Evolutionary conservation across 92 coral and sea anemone genomes (phyloP).

Genomic region (Pocillopora meandrina): DNA sequence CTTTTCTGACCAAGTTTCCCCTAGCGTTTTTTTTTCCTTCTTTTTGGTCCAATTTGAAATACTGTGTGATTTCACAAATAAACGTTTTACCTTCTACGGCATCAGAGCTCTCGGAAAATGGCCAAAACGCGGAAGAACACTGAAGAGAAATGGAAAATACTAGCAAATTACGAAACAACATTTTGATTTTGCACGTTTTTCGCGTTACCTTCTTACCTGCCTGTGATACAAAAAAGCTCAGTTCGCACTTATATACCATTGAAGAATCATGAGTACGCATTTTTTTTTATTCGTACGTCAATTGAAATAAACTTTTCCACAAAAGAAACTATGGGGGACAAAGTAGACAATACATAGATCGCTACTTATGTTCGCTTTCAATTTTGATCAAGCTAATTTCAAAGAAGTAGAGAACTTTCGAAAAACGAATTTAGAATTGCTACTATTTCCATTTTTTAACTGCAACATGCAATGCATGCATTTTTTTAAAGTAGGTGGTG

Average conservation of each 20-base stretch:
- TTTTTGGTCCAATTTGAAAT: no score
- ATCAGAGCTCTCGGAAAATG: conserved; percentile 27
- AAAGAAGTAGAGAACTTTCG: no score
- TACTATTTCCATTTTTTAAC: no score
- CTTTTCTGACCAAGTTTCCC: no score
- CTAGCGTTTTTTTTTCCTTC: no score
- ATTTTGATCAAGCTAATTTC: not conserved
- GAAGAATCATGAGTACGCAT: no score
- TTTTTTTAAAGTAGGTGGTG: not conserved
- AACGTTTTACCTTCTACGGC: conserved; percentile 2
- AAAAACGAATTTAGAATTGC: no score
- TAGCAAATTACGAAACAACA: not conserved
- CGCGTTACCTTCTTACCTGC: no score
- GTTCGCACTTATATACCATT: not conserved
- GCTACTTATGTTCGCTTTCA: not conserved
- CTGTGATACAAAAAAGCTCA: not conserved
- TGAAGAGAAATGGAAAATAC: not conserved
- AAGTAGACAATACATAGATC: not conserved
- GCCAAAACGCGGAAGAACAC: conserved; percentile 32
- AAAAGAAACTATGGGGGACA: conserved; percentile 2
- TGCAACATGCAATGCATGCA: not conserved
- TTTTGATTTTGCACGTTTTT: not conserved
- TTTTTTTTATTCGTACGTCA: no score
- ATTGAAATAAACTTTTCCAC: not conserved
- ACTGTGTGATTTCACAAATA: no score